A percentile compares a stretch with the other conserved stretches of the same genome.
Evolutionary conservation across 1,140 invertebrate genomes (phyloP).

Genomic region (Drosophila ficusphila): DNA sequence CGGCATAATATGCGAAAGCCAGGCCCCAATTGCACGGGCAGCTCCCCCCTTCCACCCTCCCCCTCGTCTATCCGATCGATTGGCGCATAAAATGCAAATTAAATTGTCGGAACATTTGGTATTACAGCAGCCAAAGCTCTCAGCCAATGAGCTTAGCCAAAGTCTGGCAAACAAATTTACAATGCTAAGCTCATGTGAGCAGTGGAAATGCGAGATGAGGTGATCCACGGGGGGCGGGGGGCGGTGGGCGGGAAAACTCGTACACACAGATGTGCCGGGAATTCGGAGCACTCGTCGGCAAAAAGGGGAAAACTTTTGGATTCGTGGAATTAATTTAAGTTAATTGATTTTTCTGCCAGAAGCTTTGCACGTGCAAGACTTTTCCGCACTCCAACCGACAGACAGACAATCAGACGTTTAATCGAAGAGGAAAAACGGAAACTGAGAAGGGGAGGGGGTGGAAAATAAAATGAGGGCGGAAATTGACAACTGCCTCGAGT

Average conservation of each 20-base stretch:
- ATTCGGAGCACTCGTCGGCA: background rate
- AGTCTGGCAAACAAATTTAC: conserved; percentile 65
- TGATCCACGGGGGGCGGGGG: background rate
- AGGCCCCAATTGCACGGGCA: conserved; percentile 35
- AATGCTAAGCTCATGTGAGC: conserved; percentile 61
- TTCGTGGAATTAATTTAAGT: conserved; percentile 74
- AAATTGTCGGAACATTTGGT: conserved; percentile 69
- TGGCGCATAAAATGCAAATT: conserved; percentile 65
- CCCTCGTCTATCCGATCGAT: conserved; percentile 27
- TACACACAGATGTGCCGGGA: conserved; percentile 30
- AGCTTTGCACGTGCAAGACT: conserved; percentile 54
- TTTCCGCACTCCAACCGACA: conserved; percentile 26
- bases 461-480: conserved; percentile 40
- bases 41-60: too few relatives aligned
- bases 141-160: conserved; percentile 60
- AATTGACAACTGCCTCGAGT: conserved; percentile 58
- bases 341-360: conserved; percentile 71
- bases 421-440: conserved; percentile 51
- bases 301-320: conserved; percentile 40
- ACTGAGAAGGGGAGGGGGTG: conserved; percentile 32
- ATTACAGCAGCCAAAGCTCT: conserved; percentile 60
- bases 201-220: conserved; percentile 1
- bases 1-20: conserved; percentile 39
- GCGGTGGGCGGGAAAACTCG: too few relatives aligned
- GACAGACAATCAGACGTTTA: conserved; percentile 10